phyloP scores from a whole-genome alignment of 2,113 vertebrate species.

The Dasypus novemcinctus region DNA sequence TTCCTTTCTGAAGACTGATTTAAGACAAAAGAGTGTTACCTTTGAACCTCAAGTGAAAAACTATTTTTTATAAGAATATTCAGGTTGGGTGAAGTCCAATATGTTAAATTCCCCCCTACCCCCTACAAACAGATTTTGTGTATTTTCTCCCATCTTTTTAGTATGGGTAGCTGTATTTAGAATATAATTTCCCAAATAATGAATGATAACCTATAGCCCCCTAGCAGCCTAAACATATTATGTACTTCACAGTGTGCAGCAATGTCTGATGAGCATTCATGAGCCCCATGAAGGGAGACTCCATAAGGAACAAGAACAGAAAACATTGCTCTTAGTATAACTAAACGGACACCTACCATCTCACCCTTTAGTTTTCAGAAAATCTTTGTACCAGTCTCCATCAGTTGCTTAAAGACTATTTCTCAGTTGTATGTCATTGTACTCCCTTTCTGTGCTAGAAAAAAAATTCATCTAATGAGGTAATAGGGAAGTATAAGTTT shows the following conservation, averaged over 20 bases:
- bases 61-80: neutral
- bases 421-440: neutral
- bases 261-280: neutral
- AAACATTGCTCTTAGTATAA: neutral
- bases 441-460: neutral
- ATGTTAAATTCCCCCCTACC: neutral
- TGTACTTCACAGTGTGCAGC: neutral
- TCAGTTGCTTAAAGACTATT: neutral
- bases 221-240: neutral
- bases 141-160: neutral
- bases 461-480: neutral
- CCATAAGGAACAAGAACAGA: neutral
- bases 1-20: neutral
- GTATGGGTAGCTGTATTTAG: neutral
- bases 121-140: neutral
- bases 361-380: neutral
- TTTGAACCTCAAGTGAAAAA: neutral
- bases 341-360: neutral
- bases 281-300: neutral
- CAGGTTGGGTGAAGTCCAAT: neutral
- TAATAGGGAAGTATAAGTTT: neutral
- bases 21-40: neutral
- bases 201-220: neutral
- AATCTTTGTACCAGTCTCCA: neutral
- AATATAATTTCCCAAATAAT: slow-evolving; percentile 17